Evolutionary conservation across 1,140 invertebrate species (phyloP).

Genomic region (Melanaphis sacchari): DNA sequence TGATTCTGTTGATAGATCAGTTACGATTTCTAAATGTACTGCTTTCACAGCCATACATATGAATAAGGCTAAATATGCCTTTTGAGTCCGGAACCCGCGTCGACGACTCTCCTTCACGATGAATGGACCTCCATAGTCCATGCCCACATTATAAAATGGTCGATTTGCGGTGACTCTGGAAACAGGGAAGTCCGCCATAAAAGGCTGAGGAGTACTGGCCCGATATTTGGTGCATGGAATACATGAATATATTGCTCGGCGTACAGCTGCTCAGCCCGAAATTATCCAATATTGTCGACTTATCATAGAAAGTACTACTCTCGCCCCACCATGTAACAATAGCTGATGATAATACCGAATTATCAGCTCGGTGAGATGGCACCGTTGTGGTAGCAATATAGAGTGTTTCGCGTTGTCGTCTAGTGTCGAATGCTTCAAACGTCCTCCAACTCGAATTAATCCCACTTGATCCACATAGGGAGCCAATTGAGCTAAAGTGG

Average conservation of each 20-base stretch:
- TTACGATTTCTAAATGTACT: conserved; percentile 65
- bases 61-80: conserved; percentile 65
- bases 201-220: conserved; percentile 57
- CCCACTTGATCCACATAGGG: conserved; percentile 58
- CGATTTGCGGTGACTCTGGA: conserved; percentile 60
- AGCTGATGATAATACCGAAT: conserved; percentile 61
- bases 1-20: conserved; percentile 62
- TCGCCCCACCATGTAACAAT: conserved; percentile 60
- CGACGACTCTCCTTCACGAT: conserved; percentile 61
- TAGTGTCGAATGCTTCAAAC: conserved; percentile 48
- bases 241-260: conserved; percentile 60
- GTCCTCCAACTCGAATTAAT: conserved; percentile 58
- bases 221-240: conserved; percentile 60
- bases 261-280: background rate
- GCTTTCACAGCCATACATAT: conserved; percentile 64
- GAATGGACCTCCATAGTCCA: conserved; percentile 65
- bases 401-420: conserved; percentile 55
- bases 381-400: conserved; percentile 58
- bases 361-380: conserved; percentile 62
- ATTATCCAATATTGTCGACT: background rate
- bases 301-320: background rate
- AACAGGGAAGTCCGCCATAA: conserved; percentile 63
- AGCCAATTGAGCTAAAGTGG: background rate
- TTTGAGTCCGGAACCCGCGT: conserved; percentile 59
- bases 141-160: conserved; percentile 62